Conservation (phyloP, 2,797 vertebrate species). For the Pangasius mekongensis region DNA sequence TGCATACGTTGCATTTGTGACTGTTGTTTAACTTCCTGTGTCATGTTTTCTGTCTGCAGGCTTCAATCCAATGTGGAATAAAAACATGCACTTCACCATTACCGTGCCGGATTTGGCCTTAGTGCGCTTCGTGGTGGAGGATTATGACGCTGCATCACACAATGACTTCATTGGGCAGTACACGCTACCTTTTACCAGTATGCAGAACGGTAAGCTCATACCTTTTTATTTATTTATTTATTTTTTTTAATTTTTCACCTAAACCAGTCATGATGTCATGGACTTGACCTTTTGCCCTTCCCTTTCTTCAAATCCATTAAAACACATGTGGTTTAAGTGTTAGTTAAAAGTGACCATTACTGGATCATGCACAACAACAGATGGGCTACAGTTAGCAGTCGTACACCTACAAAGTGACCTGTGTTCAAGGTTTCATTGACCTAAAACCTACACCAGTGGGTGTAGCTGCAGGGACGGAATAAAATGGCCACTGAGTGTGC, state of each 20-base stretch:
- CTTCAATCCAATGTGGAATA: slow-evolving; percentile 91
- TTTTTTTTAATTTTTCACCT: neutral
- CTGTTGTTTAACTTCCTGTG: neutral
- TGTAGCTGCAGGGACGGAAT: too few species aligned
- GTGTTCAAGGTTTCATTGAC: too few species aligned
- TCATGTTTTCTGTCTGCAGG: slow-evolving; percentile 67
- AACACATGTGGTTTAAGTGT: too few species aligned
- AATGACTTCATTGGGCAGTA: slow-evolving; percentile 91
- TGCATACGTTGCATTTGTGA: neutral
- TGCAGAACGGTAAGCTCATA: slow-evolving; percentile 83
- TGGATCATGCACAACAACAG: neutral
- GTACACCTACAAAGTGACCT: too few species aligned
- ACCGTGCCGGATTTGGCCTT: slow-evolving; percentile 84
- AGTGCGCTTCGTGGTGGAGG: slow-evolving; percentile 89
- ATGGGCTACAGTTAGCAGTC: too few species aligned
- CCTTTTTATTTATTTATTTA: too few species aligned
- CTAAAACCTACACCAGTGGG: too few species aligned
- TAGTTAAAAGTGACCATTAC: neutral
- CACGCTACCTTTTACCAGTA: slow-evolving; percentile 85
- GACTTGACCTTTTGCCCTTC: neutral
- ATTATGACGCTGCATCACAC: slow-evolving; percentile 83
- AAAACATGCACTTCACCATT: slow-evolving; percentile 81
- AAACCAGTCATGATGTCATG: too few species aligned
- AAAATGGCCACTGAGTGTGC: too few species aligned
- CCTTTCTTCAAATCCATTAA: neutral